Evolutionary conservation across 2,888 invertebrate genomes (phyloP), one percentile per base, ranked within the genome.

Genomic region (Chrysina gloriosa): DNA sequence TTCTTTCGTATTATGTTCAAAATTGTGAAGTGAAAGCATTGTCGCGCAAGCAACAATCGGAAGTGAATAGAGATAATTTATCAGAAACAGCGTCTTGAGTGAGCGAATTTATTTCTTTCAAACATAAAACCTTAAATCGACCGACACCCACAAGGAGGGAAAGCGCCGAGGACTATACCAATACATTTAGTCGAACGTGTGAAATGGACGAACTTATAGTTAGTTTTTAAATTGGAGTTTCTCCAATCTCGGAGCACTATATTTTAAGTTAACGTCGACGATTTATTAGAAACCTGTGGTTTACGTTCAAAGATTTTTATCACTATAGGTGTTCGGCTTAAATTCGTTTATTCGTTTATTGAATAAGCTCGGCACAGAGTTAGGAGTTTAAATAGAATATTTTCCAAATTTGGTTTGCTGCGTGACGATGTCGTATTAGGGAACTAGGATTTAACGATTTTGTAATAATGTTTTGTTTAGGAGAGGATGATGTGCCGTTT

Each of bases 51-150:
- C 25, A 48, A 48, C 48, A 48, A 48, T 48, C 48, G 23, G 25
- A 25, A 21, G 2, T 23, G 27, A 9, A 25, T 5, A 14, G 48
- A 4, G 48, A 25, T 50, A 50, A 50, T 50, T 50, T 25, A 50
- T 50, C 14, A 27, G 25, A 50, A 25, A 50, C 27, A 50, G 27
- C 48, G 14, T 25, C n/a, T 50, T 25, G 48, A 50, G 48, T 27
- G 48, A 50, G 11, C 48, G 27, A 50, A 25, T 50, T 50, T 50
- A 50, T 50, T 50, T 25, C 48, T 7, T 50, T 11, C 1, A 50
- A 50, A 50, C 27, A 23, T 50, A 23, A 50, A 50, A 50, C n/a
- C n/a, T 50, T 2, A 27, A 50, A 21, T 50, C n/a, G 48, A 50
- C 2, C 27, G 11, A 1, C 1, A 11, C 27, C n/a, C n/a, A n/a